Percentiles rank a stretch among this genome's conserved stretches.
Evolutionary conservation across 2,888 invertebrate genomes (phyloP).

Genomic region (Celastrina argiolus): DNA sequence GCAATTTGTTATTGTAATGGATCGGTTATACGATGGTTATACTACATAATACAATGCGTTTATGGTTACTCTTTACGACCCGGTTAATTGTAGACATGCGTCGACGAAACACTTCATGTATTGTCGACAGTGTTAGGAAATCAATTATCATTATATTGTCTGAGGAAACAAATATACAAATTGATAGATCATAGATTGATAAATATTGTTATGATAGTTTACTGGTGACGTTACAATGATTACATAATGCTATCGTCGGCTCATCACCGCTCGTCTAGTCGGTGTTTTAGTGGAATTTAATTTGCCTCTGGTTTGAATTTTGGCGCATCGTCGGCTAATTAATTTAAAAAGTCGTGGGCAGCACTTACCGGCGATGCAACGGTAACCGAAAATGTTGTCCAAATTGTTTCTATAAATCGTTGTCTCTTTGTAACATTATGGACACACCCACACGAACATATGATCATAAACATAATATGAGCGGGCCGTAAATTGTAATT

Average conservation of each 20-base stretch:
- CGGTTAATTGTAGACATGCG: neutral
- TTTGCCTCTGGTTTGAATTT: neutral
- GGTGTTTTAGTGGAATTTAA: neutral
- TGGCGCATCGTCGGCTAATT: neutral
- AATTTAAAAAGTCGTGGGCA: neutral
- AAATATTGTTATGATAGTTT: no score
- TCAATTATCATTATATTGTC: neutral
- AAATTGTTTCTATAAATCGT: neutral
- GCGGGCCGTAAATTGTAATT: neutral
- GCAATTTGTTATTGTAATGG: constrained; percentile 2
- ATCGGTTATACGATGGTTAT: neutral
- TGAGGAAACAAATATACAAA: no score
- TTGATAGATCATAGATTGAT: neutral
- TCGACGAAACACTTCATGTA: neutral
- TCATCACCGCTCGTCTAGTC: neutral
- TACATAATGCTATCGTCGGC: neutral
- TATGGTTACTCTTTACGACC: neutral
- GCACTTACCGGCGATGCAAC: constrained; percentile 1
- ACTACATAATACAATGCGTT: neutral
- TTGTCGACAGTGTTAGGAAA: neutral
- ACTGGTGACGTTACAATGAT: neutral
- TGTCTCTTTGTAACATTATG: neutral
- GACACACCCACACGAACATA: constrained; percentile 25
- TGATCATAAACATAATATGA: constrained; percentile 36
- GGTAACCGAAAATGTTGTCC: neutral